Conservation (phyloP, 1,140 invertebrate genomes). For the Battus philenor region DNA sequence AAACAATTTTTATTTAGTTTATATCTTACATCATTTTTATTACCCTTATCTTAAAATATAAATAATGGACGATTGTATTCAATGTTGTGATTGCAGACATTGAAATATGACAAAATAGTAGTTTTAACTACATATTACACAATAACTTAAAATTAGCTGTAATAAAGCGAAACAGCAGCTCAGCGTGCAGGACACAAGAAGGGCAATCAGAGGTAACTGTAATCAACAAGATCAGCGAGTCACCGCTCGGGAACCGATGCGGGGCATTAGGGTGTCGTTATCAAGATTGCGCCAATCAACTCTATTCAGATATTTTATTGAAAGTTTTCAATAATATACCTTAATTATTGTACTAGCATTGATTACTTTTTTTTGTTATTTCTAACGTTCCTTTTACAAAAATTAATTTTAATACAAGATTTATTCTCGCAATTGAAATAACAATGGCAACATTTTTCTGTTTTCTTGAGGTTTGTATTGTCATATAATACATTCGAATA, state of each 20-base stretch:
- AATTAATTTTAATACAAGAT: no score
- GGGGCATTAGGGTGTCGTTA: constrained; percentile 34
- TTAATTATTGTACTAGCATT: constrained; percentile 24
- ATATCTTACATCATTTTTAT: no score
- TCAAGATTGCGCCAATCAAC: constrained; percentile 63
- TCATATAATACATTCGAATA: no score
- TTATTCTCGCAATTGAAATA: no score
- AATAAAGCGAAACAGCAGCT: constrained; percentile 13
- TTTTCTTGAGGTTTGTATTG: no score
- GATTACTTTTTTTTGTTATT: no score
- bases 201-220: constrained; percentile 37
- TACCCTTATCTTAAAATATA: no score
- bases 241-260: constrained; percentile 20
- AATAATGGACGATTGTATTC: no score
- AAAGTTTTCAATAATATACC: constrained; percentile 22
- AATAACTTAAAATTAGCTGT: constrained; percentile 6
- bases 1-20: no score
- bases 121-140: constrained; percentile 5
- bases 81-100: constrained; percentile 16
- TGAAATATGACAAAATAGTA: constrained; percentile 15
- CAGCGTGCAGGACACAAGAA: constrained; percentile 33
- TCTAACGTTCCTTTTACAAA: no score
- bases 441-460: no score
- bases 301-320: constrained; percentile 32
- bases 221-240: constrained; percentile 32